Conservation (phyloP, 2,113 vertebrate genomes). For the Stigmatopora argus region DNA sequence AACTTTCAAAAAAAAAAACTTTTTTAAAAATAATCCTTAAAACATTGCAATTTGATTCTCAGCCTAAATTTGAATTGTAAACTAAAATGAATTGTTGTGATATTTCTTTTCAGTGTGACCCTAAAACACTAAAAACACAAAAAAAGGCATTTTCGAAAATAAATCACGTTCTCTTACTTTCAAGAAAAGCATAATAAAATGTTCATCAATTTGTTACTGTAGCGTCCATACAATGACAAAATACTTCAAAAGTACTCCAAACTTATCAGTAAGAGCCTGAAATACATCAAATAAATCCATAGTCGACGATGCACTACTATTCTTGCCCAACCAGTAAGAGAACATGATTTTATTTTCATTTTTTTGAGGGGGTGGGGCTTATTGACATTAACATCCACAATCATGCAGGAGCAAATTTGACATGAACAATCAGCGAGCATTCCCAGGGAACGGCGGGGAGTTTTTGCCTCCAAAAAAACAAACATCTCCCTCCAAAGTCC, state of each 20-base stretch:
- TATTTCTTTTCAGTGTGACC: neutral
- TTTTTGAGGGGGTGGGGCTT: neutral
- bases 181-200: neutral
- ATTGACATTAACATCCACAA: neutral
- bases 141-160: conserved; percentile 10
- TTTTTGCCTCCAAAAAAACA: neutral
- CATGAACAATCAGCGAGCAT: neutral
- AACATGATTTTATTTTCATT: neutral
- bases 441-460: neutral
- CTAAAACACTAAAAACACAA: neutral
- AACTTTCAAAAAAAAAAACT: no score
- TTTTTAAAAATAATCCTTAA: no score
- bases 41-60: neutral
- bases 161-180: neutral
- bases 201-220: no score
- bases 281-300: neutral
- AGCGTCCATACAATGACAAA: no score
- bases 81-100: neutral
- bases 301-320: neutral
- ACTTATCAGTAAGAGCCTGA: neutral
- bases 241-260: neutral
- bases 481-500: no score
- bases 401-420: neutral
- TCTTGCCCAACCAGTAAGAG: neutral
- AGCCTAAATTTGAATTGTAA: no score